Evolutionary conservation across 2,888 invertebrate species (phyloP), one percentile per base, ranked within the genome.

Genomic region (Phytoseiulus persimilis): DNA sequence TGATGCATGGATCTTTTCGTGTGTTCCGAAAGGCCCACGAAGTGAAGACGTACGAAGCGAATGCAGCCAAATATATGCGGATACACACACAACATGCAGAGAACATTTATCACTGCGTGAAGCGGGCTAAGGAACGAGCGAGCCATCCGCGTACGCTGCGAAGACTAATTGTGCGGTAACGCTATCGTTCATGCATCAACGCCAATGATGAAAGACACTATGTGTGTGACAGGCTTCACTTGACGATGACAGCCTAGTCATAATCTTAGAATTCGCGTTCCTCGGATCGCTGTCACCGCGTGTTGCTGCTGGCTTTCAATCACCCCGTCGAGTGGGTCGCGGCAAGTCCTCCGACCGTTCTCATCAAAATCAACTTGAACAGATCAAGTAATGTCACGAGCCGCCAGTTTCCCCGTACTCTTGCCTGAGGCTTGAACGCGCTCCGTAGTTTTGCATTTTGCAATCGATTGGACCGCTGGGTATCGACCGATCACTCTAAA

Each of bases 101-200:
- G 65, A 65, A 65, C 65, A 65, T 65, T 65, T 65, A 65, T 65
- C 65, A 65, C 65, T 65, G 65, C 65, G 28, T 65, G 65, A 65
- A 14, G 65, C 65, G 65, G 18, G 65, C 65, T 6, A 39, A 39
- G 39, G 39, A 39, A 65, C 65, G 65, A 14, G 18, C 65, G 65
- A 65, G 65, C 65, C 65, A 28, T 65, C 65, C 65, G 39, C 65
- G 65, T 65, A 65, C 65, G 18, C 28, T 65, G 65, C 65, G 65
- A 65, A 65, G 65, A 65, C 65, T 65, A 65, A 65, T 65, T 65
- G 65, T 65, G 65, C 65, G 65, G 65, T 65, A 65, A 65, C 65
- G 65, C 65, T 65, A 65, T 65, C 65, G 65, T 65, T 65, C 65
- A 65, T 65, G 18, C 23, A 65, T 65, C 65, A 65, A 65, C 65